A percentile compares a stretch with the other conserved stretches of the same genome.
Conservation (phyloP, 2,888 invertebrate genomes). For the Strigamia maritima region DNA sequence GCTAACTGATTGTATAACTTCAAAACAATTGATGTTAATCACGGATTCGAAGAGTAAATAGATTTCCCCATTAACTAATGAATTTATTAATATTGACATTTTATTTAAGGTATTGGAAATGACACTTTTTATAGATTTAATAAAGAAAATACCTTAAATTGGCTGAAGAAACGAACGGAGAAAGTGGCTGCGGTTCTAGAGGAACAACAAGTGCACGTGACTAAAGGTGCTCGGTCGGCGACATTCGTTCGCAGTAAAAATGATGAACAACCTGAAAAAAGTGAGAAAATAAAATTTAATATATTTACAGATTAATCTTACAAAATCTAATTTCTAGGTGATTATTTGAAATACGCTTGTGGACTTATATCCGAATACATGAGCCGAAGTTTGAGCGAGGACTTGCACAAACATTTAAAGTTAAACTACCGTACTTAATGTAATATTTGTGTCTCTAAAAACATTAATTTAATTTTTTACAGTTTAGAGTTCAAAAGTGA, state of each 20-base stretch:
- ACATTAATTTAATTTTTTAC: not conserved
- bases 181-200: not conserved
- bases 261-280: slow-evolving; percentile 1
- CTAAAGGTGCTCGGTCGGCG: not conserved
- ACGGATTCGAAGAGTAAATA: not conserved
- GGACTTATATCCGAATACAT: not conserved
- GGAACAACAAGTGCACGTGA: not conserved
- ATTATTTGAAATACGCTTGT: not conserved
- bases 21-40: not conserved
- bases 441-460: not conserved
- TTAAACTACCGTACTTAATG: not conserved
- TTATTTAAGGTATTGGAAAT: not conserved
- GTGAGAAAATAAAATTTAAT: not conserved
- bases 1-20: slow-evolving; percentile 59
- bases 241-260: slow-evolving; percentile 12
- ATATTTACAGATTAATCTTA: not conserved
- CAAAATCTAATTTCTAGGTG: not conserved
- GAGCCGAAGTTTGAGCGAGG: not conserved
- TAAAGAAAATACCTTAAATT: not conserved
- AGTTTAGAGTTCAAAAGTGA: not conserved
- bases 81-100: not conserved
- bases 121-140: not conserved
- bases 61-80: not conserved
- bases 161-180: slow-evolving; percentile 11
- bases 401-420: not conserved